phyloP scores from a whole-genome alignment of 2,888 invertebrate genomes.

The Lycia hirtaria region DNA sequence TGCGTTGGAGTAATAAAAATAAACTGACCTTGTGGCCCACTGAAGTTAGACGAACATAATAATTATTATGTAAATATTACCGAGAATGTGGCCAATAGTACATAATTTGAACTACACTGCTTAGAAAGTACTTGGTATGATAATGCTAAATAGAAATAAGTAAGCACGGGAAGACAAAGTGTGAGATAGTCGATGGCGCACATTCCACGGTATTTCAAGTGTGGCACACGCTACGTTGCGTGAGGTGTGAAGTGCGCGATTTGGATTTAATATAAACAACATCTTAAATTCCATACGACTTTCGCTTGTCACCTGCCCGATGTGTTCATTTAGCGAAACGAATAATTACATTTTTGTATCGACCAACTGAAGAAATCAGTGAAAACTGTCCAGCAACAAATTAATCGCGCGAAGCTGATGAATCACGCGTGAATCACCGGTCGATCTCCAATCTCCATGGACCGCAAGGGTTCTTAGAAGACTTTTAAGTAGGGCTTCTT shows the following conservation, averaged over 20 bases:
- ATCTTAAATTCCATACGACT: slow-evolving; percentile 58
- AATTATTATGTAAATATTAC: slow-evolving; percentile 44
- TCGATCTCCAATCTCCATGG: slow-evolving; percentile 48
- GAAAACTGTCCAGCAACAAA: slow-evolving; percentile 39
- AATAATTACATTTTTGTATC: slow-evolving; percentile 50
- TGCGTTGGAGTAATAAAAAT: slow-evolving; percentile 33
- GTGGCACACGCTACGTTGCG: slow-evolving; percentile 65
- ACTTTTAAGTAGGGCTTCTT: slow-evolving; percentile 43
- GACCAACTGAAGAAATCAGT: slow-evolving; percentile 45
- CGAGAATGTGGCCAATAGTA: slow-evolving; percentile 30
- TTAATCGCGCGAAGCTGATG: slow-evolving; percentile 41
- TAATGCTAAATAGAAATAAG: slow-evolving; percentile 35
- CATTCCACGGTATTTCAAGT: slow-evolving; percentile 31
- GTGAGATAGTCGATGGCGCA: slow-evolving; percentile 18
- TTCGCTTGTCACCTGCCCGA: slow-evolving; percentile 61
- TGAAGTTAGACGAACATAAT: slow-evolving; percentile 33
- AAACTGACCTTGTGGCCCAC: slow-evolving; percentile 40
- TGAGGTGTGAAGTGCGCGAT: slow-evolving; percentile 60
- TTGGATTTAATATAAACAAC: slow-evolving; percentile 59
- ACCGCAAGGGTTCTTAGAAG: slow-evolving; percentile 49
- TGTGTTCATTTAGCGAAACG: slow-evolving; percentile 48
- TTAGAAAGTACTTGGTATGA: slow-evolving; percentile 21
- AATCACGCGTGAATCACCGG: slow-evolving; percentile 59
- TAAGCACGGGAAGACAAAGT: slow-evolving; percentile 37
- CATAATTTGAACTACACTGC: slow-evolving; percentile 32